Evolutionary conservation across 2,888 invertebrate genomes (phyloP).

Genomic region (Lasioglossum villosulum): DNA sequence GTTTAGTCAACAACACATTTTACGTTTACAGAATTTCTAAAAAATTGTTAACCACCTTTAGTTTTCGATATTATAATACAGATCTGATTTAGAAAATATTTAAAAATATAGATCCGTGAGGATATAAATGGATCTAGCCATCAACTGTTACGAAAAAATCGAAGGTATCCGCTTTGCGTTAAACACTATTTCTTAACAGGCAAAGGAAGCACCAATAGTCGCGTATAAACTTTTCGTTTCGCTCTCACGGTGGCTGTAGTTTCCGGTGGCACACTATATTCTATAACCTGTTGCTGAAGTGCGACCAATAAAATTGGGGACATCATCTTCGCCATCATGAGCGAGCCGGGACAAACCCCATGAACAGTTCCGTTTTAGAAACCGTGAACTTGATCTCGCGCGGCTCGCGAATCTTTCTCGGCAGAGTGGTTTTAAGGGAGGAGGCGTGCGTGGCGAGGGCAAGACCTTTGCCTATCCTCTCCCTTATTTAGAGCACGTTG

Average conservation of each 20-base stretch:
- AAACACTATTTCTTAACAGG: not conserved
- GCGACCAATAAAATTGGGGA: not conserved
- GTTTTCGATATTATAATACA: no score
- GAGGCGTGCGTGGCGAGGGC: slow-evolving; percentile 42
- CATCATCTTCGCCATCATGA: not conserved
- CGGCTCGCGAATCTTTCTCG: slow-evolving; percentile 38
- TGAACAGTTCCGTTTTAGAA: slow-evolving; percentile 4
- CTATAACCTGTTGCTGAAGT: slow-evolving; percentile 22
- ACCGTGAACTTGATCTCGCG: slow-evolving; percentile 24
- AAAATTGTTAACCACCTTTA: not conserved
- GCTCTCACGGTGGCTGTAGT: not conserved
- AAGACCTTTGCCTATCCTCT: slow-evolving; percentile 70
- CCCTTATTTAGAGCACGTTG: slow-evolving; percentile 81
- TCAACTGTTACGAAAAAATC: not conserved
- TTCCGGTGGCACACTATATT: not conserved
- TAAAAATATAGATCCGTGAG: not conserved
- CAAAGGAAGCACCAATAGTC: not conserved
- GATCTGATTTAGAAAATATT: no score
- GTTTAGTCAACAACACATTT: not conserved
- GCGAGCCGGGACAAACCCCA: not conserved
- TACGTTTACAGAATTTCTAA: not conserved
- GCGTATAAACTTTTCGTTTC: not conserved
- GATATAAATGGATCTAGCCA: no score
- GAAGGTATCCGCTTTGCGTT: not conserved
- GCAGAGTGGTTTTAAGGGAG: slow-evolving; percentile 15